Evolutionary conservation across 2,113 vertebrate species (phyloP), one percentile per base, ranked within the genome.

Genomic region (Toxotes jaculatrix): DNA sequence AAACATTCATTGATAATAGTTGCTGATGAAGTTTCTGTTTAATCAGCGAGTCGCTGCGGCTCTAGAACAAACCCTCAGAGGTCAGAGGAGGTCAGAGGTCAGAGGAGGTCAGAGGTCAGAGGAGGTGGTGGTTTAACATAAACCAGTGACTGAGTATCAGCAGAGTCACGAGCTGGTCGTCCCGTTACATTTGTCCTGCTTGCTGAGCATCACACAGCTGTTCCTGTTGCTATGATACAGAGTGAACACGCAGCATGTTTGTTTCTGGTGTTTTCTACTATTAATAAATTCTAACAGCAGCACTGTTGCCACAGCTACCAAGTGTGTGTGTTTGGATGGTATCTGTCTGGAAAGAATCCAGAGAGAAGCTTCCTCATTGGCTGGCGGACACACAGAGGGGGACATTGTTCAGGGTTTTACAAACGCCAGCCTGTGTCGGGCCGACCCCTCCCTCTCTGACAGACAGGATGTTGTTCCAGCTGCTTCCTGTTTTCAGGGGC

Each of bases 401-500:
- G 77, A 38, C 68, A 92, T 92, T 94, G 92, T 94, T 77, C 73
- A 43, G 83, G 63, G 8, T 51, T 68, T 55, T 47, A 87, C 75
- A 90, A 83, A 89, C 64, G 74, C 19, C 73, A 65, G 57, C 27
- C 74, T 77, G 80, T 78, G 76, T 23, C 75, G 23, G 34, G 60
- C 51, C 23, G 21, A 27, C 64, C 73, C 60, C 75, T 59, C 84
- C 87, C 60, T 73, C 72, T 16, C 53, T 80, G 79, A 57, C 85
- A 72, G 82, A 77, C 90, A 94, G 94, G 94, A 95, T 95, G 94
- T 95, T 95, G 89, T 88, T 88, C 82, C 93, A 95, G 94, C 94
- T 95, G 94, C 88, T 94, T 95, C 94, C 94, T 95, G 93, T 94
- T 94, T 93, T 92, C 53, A 7, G 63, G 73, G 61, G 43, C 47